Conservation (phyloP, 2,113 vertebrate genomes). For the Verasper variegatus region DNA sequence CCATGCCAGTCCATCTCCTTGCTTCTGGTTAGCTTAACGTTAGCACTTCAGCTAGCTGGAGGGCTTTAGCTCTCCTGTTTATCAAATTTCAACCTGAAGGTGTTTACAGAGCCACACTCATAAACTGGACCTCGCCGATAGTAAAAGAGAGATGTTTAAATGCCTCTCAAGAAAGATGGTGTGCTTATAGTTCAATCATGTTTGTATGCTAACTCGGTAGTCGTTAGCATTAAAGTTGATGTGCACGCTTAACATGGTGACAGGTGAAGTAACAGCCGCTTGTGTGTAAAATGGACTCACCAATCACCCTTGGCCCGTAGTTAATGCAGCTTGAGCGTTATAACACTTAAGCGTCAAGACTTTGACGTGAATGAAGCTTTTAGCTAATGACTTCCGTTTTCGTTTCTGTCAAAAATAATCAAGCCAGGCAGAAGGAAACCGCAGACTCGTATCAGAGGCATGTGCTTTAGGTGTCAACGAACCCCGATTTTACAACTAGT, state of each 20-base stretch:
- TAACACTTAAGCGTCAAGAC: too few species aligned
- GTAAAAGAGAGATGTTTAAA: neutral
- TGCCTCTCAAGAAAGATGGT: neutral
- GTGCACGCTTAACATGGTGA: neutral
- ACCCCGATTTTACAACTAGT: too few species aligned
- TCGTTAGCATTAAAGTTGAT: neutral
- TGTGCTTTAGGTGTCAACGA: too few species aligned
- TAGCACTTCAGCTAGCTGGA: constrained; percentile 2
- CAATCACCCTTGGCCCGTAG: too few species aligned
- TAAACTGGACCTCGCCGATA: neutral
- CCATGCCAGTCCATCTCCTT: neutral
- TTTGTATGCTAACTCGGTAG: constrained; percentile 9
- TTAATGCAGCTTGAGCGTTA: too few species aligned
- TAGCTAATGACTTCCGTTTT: too few species aligned
- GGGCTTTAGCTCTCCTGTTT: too few species aligned
- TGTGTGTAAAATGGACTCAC: neutral
- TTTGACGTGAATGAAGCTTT: too few species aligned
- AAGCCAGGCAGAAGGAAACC: too few species aligned
- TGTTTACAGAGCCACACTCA: neutral
- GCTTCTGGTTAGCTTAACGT: constrained; percentile 24
- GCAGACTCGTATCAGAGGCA: too few species aligned
- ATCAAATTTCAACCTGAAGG: too few species aligned
- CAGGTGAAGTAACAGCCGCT: neutral
- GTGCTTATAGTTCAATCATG: neutral
- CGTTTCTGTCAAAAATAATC: too few species aligned